Evolutionary conservation across 37 sponge, comb jelly and placozoan genomes (phyloP).

Genomic region (Tethya wilhelma): DNA sequence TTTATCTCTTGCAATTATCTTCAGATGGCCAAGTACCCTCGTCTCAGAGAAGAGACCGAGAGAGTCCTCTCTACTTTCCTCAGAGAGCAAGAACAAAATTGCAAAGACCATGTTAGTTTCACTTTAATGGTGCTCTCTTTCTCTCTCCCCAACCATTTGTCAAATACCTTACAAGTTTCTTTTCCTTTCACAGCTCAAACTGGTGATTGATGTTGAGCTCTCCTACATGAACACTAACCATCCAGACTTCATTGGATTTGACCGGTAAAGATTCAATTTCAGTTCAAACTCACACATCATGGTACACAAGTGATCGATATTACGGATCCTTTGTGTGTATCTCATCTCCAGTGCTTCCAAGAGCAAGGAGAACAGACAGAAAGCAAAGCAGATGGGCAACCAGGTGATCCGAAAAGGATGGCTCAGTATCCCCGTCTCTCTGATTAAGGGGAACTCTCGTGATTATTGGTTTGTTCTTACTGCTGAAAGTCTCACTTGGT

Average conservation of each 20-base stretch:
- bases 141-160: too few species aligned
- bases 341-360: conserved; percentile 42
- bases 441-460: conserved; percentile 83
- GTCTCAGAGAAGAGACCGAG: conserved; percentile 89
- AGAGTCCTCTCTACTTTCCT: conserved; percentile 64
- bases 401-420: conserved; percentile 96
- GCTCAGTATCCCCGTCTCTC: conserved; percentile 82
- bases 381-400: conserved; percentile 46
- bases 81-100: conserved; percentile 80
- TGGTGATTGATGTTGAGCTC: conserved; percentile 87
- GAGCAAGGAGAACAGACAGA: neutral
- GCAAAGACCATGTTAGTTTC: conserved; percentile 83
- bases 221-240: conserved; percentile 99
- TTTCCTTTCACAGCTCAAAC: conserved; percentile 51
- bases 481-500: conserved; percentile 93
- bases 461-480: conserved; percentile 99
- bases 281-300: too few species aligned
- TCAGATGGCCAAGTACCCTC: conserved; percentile 88
- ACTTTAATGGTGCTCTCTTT: too few species aligned
- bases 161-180: too few species aligned
- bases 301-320: too few species aligned
- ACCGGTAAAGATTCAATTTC: conserved; percentile 59
- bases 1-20: too few species aligned
- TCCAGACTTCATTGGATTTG: conserved; percentile 99
- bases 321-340: too few species aligned